phyloP scores from a whole-genome alignment of 2,888 invertebrate genomes.

The Drosophila rellima region DNA sequence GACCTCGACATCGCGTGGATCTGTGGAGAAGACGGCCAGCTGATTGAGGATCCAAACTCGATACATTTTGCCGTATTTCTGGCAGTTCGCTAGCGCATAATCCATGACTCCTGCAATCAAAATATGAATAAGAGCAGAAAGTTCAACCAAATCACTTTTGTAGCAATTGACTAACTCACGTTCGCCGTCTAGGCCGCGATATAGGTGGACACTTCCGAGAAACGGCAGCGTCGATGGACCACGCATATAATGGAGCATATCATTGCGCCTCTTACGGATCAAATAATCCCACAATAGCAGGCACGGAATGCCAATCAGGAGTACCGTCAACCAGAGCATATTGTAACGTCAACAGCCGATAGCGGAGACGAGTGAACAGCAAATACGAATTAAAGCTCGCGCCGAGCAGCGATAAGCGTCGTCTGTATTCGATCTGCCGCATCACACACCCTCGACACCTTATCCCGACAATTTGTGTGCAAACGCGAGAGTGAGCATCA shows the following conservation, averaged over 20 bases:
- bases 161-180: constrained; percentile 56
- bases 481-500: background rate
- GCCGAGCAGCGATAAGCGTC: constrained; percentile 19
- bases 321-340: constrained; percentile 66
- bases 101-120: constrained; percentile 70
- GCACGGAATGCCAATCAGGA: constrained; percentile 55
- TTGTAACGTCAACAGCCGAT: constrained; percentile 87
- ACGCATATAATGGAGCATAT: constrained; percentile 66
- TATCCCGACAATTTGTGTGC: background rate
- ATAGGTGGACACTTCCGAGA: constrained; percentile 73
- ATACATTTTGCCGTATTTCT: constrained; percentile 85
- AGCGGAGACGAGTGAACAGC: constrained; percentile 26
- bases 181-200: constrained; percentile 72
- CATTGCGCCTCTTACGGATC: constrained; percentile 70
- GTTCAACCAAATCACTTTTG: background rate
- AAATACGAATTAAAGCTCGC: constrained; percentile 16
- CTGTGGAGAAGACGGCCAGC: constrained; percentile 84
- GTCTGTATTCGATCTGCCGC: background rate
- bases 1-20: constrained; percentile 87
- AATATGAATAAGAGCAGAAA: background rate
- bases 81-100: constrained; percentile 60
- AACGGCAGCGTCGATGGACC: constrained; percentile 74
- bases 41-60: constrained; percentile 86
- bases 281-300: constrained; percentile 73
- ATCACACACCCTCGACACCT: background rate